Evolutionary conservation across 2,888 invertebrate genomes (phyloP), one percentile per base, ranked within the genome.

Genomic region (Dicyrtoma fusca): DNA sequence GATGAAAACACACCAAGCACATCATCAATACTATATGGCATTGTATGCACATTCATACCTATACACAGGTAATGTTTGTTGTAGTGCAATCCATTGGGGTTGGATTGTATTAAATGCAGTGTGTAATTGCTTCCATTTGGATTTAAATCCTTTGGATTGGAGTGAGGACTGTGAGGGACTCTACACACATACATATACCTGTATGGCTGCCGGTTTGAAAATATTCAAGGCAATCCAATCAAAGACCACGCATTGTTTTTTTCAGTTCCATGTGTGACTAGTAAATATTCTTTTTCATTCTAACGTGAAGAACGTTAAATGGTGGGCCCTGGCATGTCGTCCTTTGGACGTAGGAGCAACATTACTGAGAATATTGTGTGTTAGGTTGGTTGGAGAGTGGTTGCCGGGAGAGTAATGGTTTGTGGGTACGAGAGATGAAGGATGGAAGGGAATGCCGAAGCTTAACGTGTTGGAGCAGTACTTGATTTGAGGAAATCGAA

Each of bases 401-500:
- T 19, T 49, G 65, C 4, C n/a, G 42, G 34, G 65, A 57, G 51
- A 53, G 55, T n/a, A 25, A 44, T 57, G 57, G 57, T 23, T n/a
- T 25, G 62, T 62, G 69, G 13, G 21, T n/a, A 25, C 6, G 55
- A 53, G 11, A 53, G 42, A 57, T 17, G 25, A 26, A 44, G 23
- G 45, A 45, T 44, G 42, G 53, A 53, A 55, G 63, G 62, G 55
- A 68, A 68, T 68, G 55, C 66, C 66, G 66, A 55, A 55, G 55
- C 65, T 68, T 53, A 68, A 51, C 53, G 51, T 51, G 51, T 68
- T 51, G 66, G 51, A 63, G 66, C 34, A 68, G 66, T 68, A 68
- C 55, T 68, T 68, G 66, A 68, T 68, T 68, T 55, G 66, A 68
- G 70, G 62, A 70, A 62, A 70, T 70, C 70, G 62, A 70, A 62